phyloP scores from a whole-genome alignment of 2,797 vertebrate species.

The Anableps anableps region DNA sequence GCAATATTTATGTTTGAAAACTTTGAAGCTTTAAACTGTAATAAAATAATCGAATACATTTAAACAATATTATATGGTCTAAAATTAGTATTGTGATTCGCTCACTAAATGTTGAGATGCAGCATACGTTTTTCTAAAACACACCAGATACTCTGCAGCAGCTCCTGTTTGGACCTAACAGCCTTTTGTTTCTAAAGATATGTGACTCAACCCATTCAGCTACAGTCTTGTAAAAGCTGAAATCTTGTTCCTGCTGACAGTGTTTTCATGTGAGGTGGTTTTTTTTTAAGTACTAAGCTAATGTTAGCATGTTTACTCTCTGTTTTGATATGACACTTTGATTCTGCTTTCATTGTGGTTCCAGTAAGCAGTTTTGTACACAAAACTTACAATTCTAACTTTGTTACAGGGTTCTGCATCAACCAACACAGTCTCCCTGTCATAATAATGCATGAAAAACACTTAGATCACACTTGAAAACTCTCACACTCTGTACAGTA shows the following conservation, averaged over 20 bases:
- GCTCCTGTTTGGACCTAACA: not conserved
- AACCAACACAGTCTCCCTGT: no score
- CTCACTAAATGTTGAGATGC: not conserved
- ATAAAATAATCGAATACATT: not conserved
- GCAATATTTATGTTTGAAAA: no score
- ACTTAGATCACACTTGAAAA: no score
- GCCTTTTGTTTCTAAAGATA: not conserved
- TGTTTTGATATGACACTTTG: not conserved
- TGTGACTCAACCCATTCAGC: not conserved
- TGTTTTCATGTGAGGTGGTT: not conserved
- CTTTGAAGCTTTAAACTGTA: not conserved
- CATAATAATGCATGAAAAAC: no score
- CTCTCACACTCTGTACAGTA: not conserved
- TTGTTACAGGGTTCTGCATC: no score
- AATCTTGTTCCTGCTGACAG: not conserved
- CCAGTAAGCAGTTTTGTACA: not conserved
- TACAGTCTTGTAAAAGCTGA: not conserved
- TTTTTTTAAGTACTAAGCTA: not conserved
- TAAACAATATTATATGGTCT: not conserved
- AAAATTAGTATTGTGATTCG: no score
- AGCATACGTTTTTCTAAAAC: not conserved
- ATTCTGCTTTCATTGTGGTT: not conserved
- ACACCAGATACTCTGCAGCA: not conserved
- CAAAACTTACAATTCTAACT: no score
- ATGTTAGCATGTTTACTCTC: not conserved